phyloP scores from a whole-genome alignment of 2,888 invertebrate species.

The Lasius fuliginosus region DNA sequence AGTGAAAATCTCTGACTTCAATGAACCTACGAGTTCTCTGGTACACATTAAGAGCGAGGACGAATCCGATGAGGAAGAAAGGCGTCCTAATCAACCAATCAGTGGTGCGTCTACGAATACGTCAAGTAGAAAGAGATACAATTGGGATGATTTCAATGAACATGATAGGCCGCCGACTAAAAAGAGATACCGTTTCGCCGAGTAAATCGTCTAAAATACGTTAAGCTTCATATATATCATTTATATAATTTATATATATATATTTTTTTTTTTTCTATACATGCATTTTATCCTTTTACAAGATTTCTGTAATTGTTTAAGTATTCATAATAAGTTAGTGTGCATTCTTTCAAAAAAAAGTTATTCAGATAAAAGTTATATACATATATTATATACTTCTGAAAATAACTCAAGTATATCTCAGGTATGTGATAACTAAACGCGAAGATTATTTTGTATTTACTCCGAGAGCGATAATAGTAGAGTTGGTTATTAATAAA shows the following conservation, averaged over 20 bases:
- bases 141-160: conserved; percentile 19
- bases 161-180: conserved; percentile 36
- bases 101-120: not conserved
- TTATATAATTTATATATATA: not conserved
- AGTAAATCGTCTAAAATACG: not conserved
- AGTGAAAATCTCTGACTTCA: conserved; percentile 52
- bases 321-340: not conserved
- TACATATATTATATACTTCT: not conserved
- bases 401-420: not conserved
- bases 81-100: not conserved
- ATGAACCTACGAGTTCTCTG: conserved; percentile 1
- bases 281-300: not conserved
- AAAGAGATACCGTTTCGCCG: conserved; percentile 47
- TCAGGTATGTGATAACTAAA: conserved; percentile 11
- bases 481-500: conserved; percentile 20
- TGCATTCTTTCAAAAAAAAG: not conserved
- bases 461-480: not conserved
- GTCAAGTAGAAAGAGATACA: conserved; percentile 41
- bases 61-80: conserved; percentile 62
- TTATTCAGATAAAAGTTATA: not conserved
- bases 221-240: not conserved
- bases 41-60: conserved; percentile 27
- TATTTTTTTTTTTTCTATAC: not conserved
- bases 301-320: conserved; percentile 1
- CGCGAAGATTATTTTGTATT: not conserved